These are phyloP conservation scores for Leptopilina clavipes DNA, from an alignment of 1,140 invertebrate genomes.

Conservation along the genomic window DNA sequence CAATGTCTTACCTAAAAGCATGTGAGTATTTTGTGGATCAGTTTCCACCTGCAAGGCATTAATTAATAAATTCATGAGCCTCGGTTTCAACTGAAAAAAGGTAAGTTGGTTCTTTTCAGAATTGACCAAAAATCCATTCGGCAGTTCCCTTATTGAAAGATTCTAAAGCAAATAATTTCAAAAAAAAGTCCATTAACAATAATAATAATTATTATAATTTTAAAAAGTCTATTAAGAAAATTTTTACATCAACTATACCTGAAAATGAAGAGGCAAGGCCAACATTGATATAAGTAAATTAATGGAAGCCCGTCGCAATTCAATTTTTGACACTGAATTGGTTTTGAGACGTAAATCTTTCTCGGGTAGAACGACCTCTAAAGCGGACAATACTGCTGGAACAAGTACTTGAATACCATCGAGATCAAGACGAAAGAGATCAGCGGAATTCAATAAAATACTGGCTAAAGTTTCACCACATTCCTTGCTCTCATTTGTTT, in stretches of 20 bases:
- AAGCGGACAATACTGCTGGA: constrained; percentile 89
- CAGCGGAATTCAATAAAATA: constrained; percentile 87
- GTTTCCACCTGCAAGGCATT: constrained; percentile 90
- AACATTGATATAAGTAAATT: constrained; percentile 92
- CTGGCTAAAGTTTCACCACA: constrained; percentile 85
- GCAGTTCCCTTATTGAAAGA: constrained; percentile 84
- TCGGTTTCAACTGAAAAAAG: constrained; percentile 87
- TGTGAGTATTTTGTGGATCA: constrained; percentile 92
- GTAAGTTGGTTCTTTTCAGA: constrained; percentile 75
- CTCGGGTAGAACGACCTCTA: constrained; percentile 91
- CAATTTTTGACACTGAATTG: constrained; percentile 80
- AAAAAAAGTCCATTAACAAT: background rate
- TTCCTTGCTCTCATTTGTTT: constrained; percentile 78
- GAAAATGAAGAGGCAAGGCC: constrained; percentile 93
- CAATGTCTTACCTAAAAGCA: constrained; percentile 82
- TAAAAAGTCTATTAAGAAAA: background rate
- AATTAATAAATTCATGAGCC: constrained; percentile 89
- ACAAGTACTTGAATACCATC: constrained; percentile 94
- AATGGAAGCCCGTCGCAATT: constrained; percentile 92
- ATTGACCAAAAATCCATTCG: constrained; percentile 72
- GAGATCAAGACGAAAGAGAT: constrained; percentile 91
- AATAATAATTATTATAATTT: constrained; percentile 3
- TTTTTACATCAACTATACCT: constrained; percentile 75
- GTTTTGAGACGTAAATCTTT: constrained; percentile 82
- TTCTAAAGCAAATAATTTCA: constrained; percentile 73